A percentile compares a stretch with the other conserved stretches of the same genome.
Conservation (phyloP, 35 echinoderm and acorn worm species). For the Lytechinus pictus region DNA sequence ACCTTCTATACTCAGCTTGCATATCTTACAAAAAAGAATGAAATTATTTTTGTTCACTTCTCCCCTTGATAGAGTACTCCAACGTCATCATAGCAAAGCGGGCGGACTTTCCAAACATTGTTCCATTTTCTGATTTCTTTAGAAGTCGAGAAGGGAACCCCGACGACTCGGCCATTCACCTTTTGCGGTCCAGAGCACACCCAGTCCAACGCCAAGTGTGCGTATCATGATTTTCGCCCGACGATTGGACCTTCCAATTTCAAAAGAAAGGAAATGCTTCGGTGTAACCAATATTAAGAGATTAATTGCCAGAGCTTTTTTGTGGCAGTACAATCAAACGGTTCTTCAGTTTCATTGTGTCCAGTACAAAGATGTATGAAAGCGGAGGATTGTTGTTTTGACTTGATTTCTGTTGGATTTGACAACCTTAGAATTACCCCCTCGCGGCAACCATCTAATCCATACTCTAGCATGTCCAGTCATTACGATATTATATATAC, state of each 20-base stretch:
- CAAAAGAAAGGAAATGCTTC: background rate
- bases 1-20: background rate
- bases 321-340: background rate
- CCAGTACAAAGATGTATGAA: background rate
- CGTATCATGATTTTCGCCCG: background rate
- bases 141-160: background rate
- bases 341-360: conserved; percentile 10
- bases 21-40: conserved; percentile 17
- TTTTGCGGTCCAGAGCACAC: background rate
- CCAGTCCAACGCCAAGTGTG: background rate
- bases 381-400: background rate
- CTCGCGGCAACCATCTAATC: background rate
- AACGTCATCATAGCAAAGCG: background rate
- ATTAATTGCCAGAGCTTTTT: background rate
- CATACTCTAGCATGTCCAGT: background rate
- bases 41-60: background rate
- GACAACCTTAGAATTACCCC: background rate
- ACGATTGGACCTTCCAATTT: background rate
- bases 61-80: background rate
- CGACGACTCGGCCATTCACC: background rate
- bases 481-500: background rate
- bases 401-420: background rate
- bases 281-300: background rate
- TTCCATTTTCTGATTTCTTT: background rate
- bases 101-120: background rate